phyloP scores from a whole-genome alignment of 1,140 invertebrate species.

The Drosophila sulfurigaster region DNA sequence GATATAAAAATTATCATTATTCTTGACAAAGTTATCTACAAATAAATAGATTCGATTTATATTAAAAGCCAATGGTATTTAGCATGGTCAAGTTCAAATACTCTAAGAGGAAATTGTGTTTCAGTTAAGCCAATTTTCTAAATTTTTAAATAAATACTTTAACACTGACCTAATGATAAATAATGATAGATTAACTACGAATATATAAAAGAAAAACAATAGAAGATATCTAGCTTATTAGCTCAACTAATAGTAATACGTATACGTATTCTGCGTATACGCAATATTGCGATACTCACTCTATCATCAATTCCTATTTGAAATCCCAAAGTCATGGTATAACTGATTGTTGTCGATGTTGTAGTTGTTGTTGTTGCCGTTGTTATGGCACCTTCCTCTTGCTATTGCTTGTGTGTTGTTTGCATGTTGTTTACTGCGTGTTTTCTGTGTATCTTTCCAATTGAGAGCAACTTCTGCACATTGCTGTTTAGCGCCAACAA shows the following conservation, averaged over 20 bases:
- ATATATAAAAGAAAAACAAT: neutral
- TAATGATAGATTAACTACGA: neutral
- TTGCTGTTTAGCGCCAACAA: constrained; percentile 25
- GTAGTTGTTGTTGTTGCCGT: neutral
- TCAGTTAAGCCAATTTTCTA: too few species aligned
- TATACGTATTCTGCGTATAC: neutral
- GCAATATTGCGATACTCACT: neutral
- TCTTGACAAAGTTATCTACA: too few species aligned
- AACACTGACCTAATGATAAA: too few species aligned
- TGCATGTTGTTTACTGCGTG: constrained; percentile 39
- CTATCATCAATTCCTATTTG: neutral
- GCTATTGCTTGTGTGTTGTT: constrained; percentile 23
- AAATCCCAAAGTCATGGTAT: constrained; percentile 28
- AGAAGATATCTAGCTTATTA: too few species aligned
- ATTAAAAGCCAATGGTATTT: too few species aligned
- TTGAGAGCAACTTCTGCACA: constrained; percentile 74
- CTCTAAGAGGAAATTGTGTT: too few species aligned
- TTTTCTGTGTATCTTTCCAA: constrained; percentile 74
- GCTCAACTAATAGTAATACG: neutral
- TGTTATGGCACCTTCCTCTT: constrained; percentile 20
- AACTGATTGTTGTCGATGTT: constrained; percentile 8
- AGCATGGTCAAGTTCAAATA: too few species aligned
- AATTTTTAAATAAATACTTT: too few species aligned
- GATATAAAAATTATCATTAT: too few species aligned
- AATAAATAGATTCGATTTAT: too few species aligned